Evolutionary conservation across 2,888 invertebrate genomes (phyloP).

Genomic region (Stenotaenia linearis): DNA sequence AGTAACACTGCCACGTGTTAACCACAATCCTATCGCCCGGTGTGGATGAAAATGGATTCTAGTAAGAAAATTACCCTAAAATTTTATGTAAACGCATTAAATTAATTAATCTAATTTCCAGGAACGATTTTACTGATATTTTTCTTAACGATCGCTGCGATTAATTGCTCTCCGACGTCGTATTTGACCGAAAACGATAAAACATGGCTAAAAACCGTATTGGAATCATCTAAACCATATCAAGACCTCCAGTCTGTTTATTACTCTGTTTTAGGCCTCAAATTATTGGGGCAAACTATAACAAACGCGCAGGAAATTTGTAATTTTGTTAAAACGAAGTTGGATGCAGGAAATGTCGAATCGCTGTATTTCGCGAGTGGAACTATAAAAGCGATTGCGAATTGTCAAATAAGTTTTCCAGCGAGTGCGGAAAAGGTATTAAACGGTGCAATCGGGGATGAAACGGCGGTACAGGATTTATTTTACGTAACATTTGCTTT

Average conservation of each 20-base stretch:
- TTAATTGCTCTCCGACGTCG: conserved; percentile 39
- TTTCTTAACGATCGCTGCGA: too few species aligned
- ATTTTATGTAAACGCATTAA: too few species aligned
- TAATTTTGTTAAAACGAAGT: conserved; percentile 39
- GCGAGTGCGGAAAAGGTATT: conserved; percentile 50
- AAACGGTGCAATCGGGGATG: conserved; percentile 61
- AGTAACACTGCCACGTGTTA: too few species aligned
- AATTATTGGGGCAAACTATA: conserved; percentile 59
- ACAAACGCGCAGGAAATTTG: conserved; percentile 48
- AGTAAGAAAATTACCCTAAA: too few species aligned
- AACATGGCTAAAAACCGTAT: conserved; percentile 45
- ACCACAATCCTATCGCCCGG: too few species aligned
- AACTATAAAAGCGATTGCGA: conserved; percentile 57
- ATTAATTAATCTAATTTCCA: too few species aligned
- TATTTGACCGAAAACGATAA: conserved; percentile 47
- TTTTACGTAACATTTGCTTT: conserved; percentile 67
- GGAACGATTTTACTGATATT: too few species aligned
- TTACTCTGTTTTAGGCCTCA: conserved; percentile 67
- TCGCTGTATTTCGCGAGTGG: conserved; percentile 60
- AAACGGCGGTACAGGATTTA: conserved; percentile 62
- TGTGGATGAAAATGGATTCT: too few species aligned
- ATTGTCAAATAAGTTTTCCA: conserved; percentile 54
- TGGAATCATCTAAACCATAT: conserved; percentile 44
- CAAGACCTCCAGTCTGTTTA: conserved; percentile 55
- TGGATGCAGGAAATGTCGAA: conserved; percentile 48